Base-by-base conservation (phyloP, 1,140 invertebrate genomes). In the Tribolium madens region DNA sequence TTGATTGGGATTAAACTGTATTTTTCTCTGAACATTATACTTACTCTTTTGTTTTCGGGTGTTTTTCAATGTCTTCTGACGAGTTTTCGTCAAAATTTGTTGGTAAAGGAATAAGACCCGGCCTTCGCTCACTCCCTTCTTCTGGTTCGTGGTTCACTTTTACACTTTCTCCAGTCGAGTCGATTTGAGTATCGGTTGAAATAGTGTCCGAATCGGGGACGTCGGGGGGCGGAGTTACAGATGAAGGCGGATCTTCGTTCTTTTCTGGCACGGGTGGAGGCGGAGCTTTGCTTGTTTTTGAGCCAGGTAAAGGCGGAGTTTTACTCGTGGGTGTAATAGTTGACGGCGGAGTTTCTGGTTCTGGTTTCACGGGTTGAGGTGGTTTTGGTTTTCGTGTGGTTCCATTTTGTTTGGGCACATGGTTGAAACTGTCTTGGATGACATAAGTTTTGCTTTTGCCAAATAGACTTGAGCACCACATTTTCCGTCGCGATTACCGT, bases 1-100 rank as follows among this genome's bases (percentile, higher is more conserved):
- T 76, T 76, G 69, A 76, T 76, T 76, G 57, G 57, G 36, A 42
- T 7, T 42, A 42, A 42, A 9, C 1, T 42, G 36, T 42, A 7
- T 42, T 10, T 42, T 42, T n/a, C 2, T 9, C 2, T 42, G 2
- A 42, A 2, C 9, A 42, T 10, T 42, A 42, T 7, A 42, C 36
- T 42, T 42, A 42, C 36, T 42, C 36, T 42, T 42, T 4, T 9
- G 36, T 42, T 42, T 42, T 42, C n/a, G 36, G 36, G n/a, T 42
- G 36, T 42, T 42, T 42, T 42, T 42, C 36, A 9, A 42, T 9
- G n/a, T 3, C 36, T n/a, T n/a, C 36, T 10, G 36, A 9, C 36
- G 2, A 4, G 13, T 57, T 21, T 21, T 12, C 52, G 17, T 57
- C 17, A 3, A 57, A 4, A 21, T 21, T 64, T 5, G 13, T 14